Evolutionary conservation across 2,888 invertebrate species (phyloP), one percentile per base, ranked within the genome.

Genomic region (Pyrochroa serraticornis): DNA sequence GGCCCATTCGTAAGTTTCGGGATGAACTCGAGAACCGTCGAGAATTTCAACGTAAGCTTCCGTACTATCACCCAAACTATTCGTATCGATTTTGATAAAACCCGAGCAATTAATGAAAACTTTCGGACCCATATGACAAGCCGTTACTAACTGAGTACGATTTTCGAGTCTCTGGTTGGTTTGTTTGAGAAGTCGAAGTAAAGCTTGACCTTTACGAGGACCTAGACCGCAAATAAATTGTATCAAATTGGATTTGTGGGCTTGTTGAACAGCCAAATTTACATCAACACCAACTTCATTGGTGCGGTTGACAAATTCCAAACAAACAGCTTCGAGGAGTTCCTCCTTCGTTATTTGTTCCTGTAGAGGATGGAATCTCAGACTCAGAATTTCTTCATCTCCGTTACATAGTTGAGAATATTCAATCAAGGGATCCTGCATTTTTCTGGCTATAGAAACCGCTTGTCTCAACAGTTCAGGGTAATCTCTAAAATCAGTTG

Each of bases 1-100:
- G 0, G 99, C 99, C 98, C 98, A 98, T 75, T 99, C 99, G 78
- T 99, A 99, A 0, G 97, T 96, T 82, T 99, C 99, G 0, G 98
- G 98, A 81, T 99, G 99, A 0, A 99, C 97, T 68, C 99, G 85
- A 0, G 98, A 97, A 0, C 97, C 97, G 75, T 99, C 99, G 48
- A 99, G 81, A 1, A 97, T 95, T 82, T 97, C 92, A 0, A 97
- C 93, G 71, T 96, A 97, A 0, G 94, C 92, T 74, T 97, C 96
- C 0, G 96, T 96, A 74, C 93, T 86, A 71, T 97, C 96, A 1
- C 95, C 96, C 41, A 97, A 81, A 62, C 96, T 94, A 74, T 92
- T 94, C 0, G 97, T 97, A 73, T 99, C 98, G 63, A 99, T 98
- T 82, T 95, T 97, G 53, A 99, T 95, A 77, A 99, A 99, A 22